Evolutionary conservation across 1,140 invertebrate genomes (phyloP), one percentile per base, ranked within the genome.

Genomic region (Pinna nobilis): DNA sequence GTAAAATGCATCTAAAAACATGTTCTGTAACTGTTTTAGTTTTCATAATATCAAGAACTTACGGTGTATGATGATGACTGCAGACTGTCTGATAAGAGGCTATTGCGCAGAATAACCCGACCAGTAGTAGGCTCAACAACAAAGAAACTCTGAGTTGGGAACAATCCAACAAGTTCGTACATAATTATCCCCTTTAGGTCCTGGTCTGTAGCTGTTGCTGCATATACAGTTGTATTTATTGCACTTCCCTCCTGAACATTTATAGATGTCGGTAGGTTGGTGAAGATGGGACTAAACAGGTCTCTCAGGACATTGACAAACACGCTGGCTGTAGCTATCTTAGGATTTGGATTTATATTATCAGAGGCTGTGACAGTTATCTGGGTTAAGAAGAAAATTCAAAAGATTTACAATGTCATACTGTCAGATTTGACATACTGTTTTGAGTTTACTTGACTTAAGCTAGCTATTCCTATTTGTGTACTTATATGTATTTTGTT

Each of bases 71-170:
- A 63, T 18, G 44, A 51, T 13, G 35, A 57, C 25, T 70, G 66
- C 2, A 70, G 95, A 63, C 93, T 93, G 81, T 97, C 95, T 72
- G 94, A 93, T 1, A 93, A 92, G 33, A 98, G 89, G 64, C 93
- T 94, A 74, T 94, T 92, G 0, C 93, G 93, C 0, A 95, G 93
- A 20, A 94, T 95, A 3, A 98, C 88, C 0, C 94, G 91, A 0
- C 97, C 97, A 0, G 94, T 95, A 55, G 92, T 95, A 0, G 95
- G 93, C 86, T 97, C 94, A 44, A 98, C 94, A 1, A 94, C 91
- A 86, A 98, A 98, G 77, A 78, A 86, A 41, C 70, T 74, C 49
- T 73, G 67, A 13, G 79, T 77, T 47, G 80, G 80, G 59, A 80
- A 78, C 5, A 76, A 50, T 13, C 83, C 83, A 35, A 78, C 67